Percentiles rank a stretch among this genome's conserved stretches.
phyloP scores from a whole-genome alignment of 1,140 invertebrate genomes.

The Drosophila grimshawi region DNA sequence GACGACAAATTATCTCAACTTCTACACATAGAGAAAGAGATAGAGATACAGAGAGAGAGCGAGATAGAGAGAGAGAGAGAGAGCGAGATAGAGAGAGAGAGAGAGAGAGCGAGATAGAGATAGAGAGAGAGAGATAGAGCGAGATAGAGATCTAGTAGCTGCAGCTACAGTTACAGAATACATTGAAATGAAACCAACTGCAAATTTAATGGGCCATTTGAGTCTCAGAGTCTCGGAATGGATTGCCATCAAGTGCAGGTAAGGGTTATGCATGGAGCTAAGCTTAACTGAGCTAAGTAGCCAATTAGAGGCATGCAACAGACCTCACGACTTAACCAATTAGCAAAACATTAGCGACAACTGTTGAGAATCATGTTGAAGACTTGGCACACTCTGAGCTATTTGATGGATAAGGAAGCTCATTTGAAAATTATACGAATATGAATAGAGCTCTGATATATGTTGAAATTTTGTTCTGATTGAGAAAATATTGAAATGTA shows the following conservation, averaged over 20 bases:
- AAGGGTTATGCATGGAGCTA: neutral
- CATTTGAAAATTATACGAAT: too few relatives aligned
- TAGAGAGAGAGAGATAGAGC: too few relatives aligned
- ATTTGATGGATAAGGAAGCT: too few relatives aligned
- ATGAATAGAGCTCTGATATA: too few relatives aligned
- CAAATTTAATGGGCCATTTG: slow-evolving; percentile 45
- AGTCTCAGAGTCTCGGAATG: slow-evolving; percentile 19
- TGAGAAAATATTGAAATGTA: too few relatives aligned
- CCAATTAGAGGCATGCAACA: slow-evolving; percentile 50
- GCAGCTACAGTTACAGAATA: slow-evolving; percentile 5
- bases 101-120: too few relatives aligned
- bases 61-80: too few relatives aligned
- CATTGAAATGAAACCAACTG: slow-evolving; percentile 40
- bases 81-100: neutral
- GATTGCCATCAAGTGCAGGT: slow-evolving; percentile 24
- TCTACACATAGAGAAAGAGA: neutral
- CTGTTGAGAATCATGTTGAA: neutral
- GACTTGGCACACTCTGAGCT: neutral
- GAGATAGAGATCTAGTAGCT: neutral
- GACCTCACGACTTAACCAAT: slow-evolving; percentile 34
- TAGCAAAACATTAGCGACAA: slow-evolving; percentile 33
- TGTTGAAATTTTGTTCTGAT: too few relatives aligned
- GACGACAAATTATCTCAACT: slow-evolving; percentile 21
- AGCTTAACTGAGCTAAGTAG: slow-evolving; percentile 14
- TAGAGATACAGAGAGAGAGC: too few relatives aligned